Percentiles rank a stretch among this genome's conserved stretches.
phyloP scores from a whole-genome alignment of 2,888 invertebrate species.

The Syrista parreyssii region DNA sequence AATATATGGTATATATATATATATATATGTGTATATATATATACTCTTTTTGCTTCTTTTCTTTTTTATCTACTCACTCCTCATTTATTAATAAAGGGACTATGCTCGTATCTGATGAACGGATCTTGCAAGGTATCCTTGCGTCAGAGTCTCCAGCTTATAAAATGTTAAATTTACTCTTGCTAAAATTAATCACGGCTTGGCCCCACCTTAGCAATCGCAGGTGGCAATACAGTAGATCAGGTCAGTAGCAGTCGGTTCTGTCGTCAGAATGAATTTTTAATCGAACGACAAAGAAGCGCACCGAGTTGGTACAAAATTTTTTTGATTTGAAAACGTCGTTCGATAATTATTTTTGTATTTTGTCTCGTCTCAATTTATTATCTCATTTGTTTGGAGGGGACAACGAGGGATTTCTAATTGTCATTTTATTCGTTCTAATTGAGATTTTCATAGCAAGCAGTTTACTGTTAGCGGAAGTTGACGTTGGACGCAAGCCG shows the following conservation, averaged over 20 bases:
- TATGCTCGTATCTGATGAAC: background rate
- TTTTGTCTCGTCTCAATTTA: background rate
- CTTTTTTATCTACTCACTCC: background rate
- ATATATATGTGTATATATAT: constrained; percentile 2
- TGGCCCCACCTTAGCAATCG: constrained; percentile 18
- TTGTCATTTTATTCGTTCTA: too few relatives aligned
- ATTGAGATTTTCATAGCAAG: too few relatives aligned
- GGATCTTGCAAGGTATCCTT: background rate
- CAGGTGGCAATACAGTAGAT: background rate
- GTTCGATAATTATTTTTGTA: too few relatives aligned
- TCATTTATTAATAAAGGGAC: too few relatives aligned
- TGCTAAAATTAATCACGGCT: constrained; percentile 25
- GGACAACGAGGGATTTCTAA: background rate
- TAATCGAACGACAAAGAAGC: too few relatives aligned
- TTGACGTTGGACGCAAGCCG: background rate
- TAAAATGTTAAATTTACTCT: constrained; percentile 32
- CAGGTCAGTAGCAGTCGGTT: too few relatives aligned
- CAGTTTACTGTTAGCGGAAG: too few relatives aligned
- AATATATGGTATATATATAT: background rate
- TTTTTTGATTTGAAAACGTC: too few relatives aligned
- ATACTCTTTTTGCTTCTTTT: constrained; percentile 8
- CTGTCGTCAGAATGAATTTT: too few relatives aligned
- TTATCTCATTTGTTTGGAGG: background rate
- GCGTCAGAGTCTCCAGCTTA: constrained; percentile 23
- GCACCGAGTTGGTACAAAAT: too few relatives aligned